Base-by-base conservation (phyloP, 1,140 invertebrate species). In the Euschistus heros region DNA sequence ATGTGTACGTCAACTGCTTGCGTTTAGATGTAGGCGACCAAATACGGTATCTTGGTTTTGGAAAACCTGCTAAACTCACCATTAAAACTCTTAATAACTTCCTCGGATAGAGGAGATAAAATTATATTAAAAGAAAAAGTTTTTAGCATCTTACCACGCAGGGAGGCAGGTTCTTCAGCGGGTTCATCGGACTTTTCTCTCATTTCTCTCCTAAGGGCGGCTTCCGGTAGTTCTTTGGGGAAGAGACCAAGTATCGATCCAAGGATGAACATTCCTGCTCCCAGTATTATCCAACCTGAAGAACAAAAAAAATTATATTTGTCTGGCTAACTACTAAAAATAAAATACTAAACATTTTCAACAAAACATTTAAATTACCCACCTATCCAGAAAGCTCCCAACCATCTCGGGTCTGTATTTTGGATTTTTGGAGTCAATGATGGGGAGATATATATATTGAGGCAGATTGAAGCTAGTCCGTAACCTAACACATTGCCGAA, bases 301-400 rank as follows among this genome's bases (percentile, higher is more conserved):
- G 46, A 76, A 75, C 18, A 77, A 66, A 37, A 37, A n/a, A n/a
- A 37, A n/a, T 6, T 37, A 37, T 37, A 30, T 30, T 30, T 37
- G 13, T 37, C 33, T n/a, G n/a, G n/a, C n/a, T 4, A 30, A 30
- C 27, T 30, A 37, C 13, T 37, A 37, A 37, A n/a, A n/a, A n/a
- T n/a, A n/a, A n/a, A n/a, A n/a, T n/a, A n/a, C n/a, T n/a, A n/a
- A 37, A 37, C 5, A 13, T 2, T 37, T 37, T 6, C 5, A 37
- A 6, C 10, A 10, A 13, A 37, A 37, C 13, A 10, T 2, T 10
- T 10, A 4, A 6, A 13, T 37, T 37, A 61, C 59, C 68, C 59
- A 72, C 89, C 89, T 27, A 88, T 69, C 87, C 86, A 89, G 86
- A 86, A 89, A 13, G 86, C 86, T 1, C 87, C 87, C n/a, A 88